Evolutionary conservation across 1,140 invertebrate genomes (phyloP).

Genomic region (Andricus grossulariae): DNA sequence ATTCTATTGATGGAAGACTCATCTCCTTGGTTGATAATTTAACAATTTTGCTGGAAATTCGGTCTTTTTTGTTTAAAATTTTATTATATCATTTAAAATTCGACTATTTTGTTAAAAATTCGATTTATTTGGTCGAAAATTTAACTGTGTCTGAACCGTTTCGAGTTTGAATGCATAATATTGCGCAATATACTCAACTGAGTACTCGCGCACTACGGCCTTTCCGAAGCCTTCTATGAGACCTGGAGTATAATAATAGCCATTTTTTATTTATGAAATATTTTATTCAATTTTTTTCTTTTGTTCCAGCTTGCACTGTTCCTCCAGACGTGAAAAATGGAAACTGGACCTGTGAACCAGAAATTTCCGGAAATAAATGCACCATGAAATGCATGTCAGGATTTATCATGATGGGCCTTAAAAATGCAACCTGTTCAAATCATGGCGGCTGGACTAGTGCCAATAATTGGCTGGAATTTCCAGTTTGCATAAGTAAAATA

Average conservation of each 20-base stretch:
- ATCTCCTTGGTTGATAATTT: too few species aligned
- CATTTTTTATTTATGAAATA: neutral
- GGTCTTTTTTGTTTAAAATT: too few species aligned
- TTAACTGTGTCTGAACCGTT: accelerated
- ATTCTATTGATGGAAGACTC: too few species aligned
- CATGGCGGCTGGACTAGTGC: constrained; percentile 48
- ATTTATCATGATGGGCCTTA: constrained; percentile 53
- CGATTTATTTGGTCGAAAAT: too few species aligned
- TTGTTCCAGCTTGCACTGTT: constrained; percentile 47
- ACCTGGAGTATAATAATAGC: constrained; percentile 11
- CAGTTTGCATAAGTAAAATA: constrained; percentile 55
- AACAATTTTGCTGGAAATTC: too few species aligned
- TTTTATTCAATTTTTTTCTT: constrained; percentile 23
- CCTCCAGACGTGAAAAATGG: constrained; percentile 55
- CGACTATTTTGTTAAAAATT: too few species aligned
- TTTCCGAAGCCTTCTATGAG: too few species aligned
- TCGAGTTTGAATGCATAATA: too few species aligned
- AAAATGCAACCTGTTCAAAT: constrained; percentile 47
- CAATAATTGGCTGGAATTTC: constrained; percentile 60
- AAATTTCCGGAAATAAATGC: constrained; percentile 46
- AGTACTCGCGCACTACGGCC: accelerated
- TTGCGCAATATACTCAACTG: too few species aligned
- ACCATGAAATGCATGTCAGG: constrained; percentile 47
- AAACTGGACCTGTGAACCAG: constrained; percentile 56
- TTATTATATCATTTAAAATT: too few species aligned